phyloP scores from a whole-genome alignment of 2,113 vertebrate species.

The Nycticebus coucang region DNA sequence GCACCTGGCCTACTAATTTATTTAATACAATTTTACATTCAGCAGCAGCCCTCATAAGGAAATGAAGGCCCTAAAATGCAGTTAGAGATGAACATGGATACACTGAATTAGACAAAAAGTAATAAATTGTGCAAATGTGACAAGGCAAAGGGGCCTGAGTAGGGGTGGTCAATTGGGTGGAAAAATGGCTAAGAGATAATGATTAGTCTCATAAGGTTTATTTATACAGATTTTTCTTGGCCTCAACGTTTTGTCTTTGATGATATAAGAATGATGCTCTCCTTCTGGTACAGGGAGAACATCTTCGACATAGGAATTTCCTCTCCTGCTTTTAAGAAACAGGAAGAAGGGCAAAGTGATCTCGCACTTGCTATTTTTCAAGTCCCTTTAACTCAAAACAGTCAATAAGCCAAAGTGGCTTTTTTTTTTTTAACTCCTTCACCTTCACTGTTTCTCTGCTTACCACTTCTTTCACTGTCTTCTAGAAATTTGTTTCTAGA shows the following conservation, averaged over 20 bases:
- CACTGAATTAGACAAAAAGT: not conserved
- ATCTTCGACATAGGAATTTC: not conserved
- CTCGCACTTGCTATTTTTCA: not conserved
- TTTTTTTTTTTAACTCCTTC: not conserved
- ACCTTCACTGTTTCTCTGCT: not conserved
- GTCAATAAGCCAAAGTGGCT: not conserved
- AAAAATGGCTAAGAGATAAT: not conserved
- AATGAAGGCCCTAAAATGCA: not conserved
- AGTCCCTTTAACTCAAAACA: not conserved
- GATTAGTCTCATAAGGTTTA: not conserved
- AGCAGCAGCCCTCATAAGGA: not conserved
- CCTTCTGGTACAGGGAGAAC: not conserved
- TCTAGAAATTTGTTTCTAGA: not conserved
- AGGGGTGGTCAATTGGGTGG: not conserved
- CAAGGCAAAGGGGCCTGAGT: not conserved
- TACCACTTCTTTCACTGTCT: not conserved
- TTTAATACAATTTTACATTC: not conserved
- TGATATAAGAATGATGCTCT: not conserved
- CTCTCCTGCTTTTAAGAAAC: not conserved
- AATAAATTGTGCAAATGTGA: not conserved
- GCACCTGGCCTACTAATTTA: not conserved
- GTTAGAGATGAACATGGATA: not conserved
- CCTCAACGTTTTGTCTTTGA: not conserved
- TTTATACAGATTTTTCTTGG: not conserved
- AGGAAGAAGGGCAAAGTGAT: not conserved